These are phyloP conservation scores for Dissostichus mawsoni DNA, from an alignment of 2,113 vertebrate genomes.

Conservation along the genomic window DNA sequence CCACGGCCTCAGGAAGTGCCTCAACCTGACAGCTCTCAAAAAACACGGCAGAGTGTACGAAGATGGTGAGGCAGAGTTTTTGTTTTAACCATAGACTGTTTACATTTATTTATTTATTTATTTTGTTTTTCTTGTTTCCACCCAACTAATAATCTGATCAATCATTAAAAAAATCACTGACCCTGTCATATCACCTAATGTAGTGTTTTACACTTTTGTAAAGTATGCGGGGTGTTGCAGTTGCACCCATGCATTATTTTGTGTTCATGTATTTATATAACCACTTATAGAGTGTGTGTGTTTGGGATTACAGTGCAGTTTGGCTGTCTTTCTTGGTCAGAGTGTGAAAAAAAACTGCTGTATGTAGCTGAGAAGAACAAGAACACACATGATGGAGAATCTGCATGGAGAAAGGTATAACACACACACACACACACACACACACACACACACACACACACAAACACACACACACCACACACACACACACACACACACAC, in stretches of 20 bases:
- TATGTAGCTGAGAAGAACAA: slow-evolving; percentile 82
- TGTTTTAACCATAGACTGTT: neutral
- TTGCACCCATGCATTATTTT: neutral
- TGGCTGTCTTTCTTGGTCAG: slow-evolving; percentile 83
- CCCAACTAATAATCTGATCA: neutral
- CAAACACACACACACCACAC: neutral
- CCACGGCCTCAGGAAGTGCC: slow-evolving; percentile 75
- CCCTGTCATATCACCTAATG: neutral
- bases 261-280: neutral
- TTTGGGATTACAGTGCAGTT: slow-evolving; percentile 77
- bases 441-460: neutral
- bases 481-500: neutral
- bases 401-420: slow-evolving; percentile 35
- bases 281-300: neutral
- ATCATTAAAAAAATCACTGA: neutral
- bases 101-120: too few relatives aligned
- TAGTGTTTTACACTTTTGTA: neutral
- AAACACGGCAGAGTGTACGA: slow-evolving; percentile 83
- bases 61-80: slow-evolving; percentile 66
- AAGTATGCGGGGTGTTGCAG: neutral
- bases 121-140: neutral
- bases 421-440: neutral
- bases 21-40: slow-evolving; percentile 78
- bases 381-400: slow-evolving; percentile 2
- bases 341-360: slow-evolving; percentile 79